Percentiles rank a stretch among this genome's conserved stretches.
Conservation (phyloP, 2,113 vertebrate species). For the crab-eating macaque (Macaca fascicularis) region DNA sequence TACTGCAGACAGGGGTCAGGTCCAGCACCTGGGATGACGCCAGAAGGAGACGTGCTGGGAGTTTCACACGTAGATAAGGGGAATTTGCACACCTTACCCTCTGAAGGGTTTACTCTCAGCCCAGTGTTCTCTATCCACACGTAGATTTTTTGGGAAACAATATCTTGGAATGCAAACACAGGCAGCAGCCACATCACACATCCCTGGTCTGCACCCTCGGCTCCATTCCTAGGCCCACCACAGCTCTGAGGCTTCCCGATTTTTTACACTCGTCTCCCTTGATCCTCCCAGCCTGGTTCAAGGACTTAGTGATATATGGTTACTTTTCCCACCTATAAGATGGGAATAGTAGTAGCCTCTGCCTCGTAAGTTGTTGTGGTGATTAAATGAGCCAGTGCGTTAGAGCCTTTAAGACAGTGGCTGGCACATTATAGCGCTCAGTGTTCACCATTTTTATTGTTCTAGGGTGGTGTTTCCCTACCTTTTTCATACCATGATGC, state of each 20-base stretch:
- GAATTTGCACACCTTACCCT: not conserved
- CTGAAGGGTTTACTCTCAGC: not conserved
- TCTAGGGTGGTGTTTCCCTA: not conserved
- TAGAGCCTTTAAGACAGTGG: not conserved
- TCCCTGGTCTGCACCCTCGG: not conserved
- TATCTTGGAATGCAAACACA: not conserved
- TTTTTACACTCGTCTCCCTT: not conserved
- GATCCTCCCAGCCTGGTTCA: not conserved
- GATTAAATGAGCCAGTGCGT: not conserved
- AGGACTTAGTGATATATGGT: not conserved
- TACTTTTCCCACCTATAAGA: not conserved
- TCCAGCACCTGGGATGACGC: not conserved
- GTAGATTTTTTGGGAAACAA: not conserved
- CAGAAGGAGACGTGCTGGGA: not conserved
- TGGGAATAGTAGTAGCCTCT: not conserved
- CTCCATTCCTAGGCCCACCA: not conserved
- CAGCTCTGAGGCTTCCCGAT: not conserved
- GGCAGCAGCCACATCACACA: not conserved
- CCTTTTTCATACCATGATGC: not conserved
- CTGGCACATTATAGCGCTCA: rapidly evolving
- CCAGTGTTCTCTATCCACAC: not conserved
- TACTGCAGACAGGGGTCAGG: not conserved
- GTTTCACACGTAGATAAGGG: not conserved
- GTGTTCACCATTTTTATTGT: not conserved
- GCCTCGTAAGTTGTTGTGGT: not conserved